These are phyloP conservation scores for Pasiphila rectangulata DNA, from an alignment of 2,888 invertebrate genomes.

Conservation along the genomic window DNA sequence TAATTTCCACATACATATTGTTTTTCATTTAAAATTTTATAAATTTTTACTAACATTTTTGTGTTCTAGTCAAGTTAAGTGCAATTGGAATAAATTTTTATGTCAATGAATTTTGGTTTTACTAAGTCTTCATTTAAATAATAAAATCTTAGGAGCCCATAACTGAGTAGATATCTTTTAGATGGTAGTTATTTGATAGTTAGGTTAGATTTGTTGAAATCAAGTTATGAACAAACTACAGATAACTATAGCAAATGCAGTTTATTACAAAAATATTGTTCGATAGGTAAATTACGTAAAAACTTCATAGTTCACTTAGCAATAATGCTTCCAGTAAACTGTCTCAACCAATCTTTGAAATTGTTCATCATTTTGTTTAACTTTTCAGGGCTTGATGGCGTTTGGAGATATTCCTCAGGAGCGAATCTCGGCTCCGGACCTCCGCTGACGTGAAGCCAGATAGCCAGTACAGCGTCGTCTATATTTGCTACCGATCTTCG, in stretches of 20 bases:
- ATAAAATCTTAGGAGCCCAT: background rate
- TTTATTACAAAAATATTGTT: background rate
- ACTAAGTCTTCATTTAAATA: background rate
- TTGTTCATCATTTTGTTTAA: conserved; percentile 54
- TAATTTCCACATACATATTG: background rate
- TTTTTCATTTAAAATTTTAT: conserved; percentile 2
- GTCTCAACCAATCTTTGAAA: conserved; percentile 64
- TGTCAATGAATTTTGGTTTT: background rate
- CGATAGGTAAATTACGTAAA: background rate
- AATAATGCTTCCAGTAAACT: conserved; percentile 48
- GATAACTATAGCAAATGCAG: background rate
- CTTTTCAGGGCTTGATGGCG: conserved; percentile 56
- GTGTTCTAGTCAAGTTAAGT: conserved; percentile 45
- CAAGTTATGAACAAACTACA: too few species aligned
- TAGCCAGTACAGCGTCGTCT: conserved; percentile 67
- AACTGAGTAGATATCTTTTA: too few species aligned
- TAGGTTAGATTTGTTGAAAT: too few species aligned
- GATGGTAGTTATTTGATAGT: too few species aligned
- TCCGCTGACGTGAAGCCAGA: conserved; percentile 69
- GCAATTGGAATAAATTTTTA: conserved; percentile 25
- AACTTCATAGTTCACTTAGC: background rate
- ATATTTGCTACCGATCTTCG: conserved; percentile 52
- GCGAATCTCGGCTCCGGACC: conserved; percentile 63
- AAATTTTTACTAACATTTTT: conserved; percentile 26
- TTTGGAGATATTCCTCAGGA: conserved; percentile 65